A percentile compares a stretch with the other conserved stretches of the same genome.
phyloP scores from a whole-genome alignment of 2,113 vertebrate genomes.

The Rynchops niger region DNA sequence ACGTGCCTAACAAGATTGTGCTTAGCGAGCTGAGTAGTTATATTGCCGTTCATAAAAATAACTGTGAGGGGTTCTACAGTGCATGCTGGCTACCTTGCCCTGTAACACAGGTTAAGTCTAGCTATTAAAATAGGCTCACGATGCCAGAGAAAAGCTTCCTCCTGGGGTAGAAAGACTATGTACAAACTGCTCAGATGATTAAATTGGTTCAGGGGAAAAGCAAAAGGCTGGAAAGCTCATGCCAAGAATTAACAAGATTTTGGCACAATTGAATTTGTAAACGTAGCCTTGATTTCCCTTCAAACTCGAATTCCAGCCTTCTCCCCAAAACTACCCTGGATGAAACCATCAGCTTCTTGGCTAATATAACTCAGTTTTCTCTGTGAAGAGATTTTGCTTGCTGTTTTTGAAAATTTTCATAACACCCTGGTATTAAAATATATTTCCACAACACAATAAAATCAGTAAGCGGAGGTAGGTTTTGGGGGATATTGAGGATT shows the following conservation, averaged over 20 bases:
- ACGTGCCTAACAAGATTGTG: not conserved
- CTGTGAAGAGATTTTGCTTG: not conserved
- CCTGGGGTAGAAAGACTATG: not conserved
- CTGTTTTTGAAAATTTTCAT: not conserved
- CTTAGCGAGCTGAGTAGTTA: not conserved
- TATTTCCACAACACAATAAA: not conserved
- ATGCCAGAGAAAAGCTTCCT: constrained; percentile 2
- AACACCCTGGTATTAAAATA: not conserved
- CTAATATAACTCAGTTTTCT: not conserved
- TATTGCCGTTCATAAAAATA: not conserved
- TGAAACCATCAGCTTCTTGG: not conserved
- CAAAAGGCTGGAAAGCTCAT: not conserved
- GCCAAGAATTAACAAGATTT: constrained; percentile 49
- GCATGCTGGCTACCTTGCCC: not conserved
- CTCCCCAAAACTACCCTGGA: not conserved
- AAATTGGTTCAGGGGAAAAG: not conserved
- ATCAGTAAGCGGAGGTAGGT: not conserved
- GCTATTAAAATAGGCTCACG: constrained; percentile 1
- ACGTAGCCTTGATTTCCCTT: not conserved
- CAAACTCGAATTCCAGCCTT: not conserved
- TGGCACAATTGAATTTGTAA: constrained; percentile 16
- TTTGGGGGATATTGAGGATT: not conserved
- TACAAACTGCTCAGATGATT: not conserved
- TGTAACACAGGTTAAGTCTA: not conserved
- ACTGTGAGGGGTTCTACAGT: not conserved